phyloP scores from a whole-genome alignment of 23 tunicate genomes.

The Halocynthia aurantium region DNA sequence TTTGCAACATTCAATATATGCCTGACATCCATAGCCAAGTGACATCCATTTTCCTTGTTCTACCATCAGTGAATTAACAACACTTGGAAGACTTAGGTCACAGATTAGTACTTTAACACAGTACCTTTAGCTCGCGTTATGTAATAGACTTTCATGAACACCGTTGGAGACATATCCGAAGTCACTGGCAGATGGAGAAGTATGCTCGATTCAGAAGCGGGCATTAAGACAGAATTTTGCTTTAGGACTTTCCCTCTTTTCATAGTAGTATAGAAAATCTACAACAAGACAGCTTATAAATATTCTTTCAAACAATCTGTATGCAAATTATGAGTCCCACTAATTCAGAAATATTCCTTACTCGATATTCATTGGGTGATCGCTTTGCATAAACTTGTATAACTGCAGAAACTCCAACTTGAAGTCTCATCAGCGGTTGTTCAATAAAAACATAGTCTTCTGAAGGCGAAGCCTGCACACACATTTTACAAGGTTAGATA shows the following conservation, averaged over 20 bases:
- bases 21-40: no score
- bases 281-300: neutral
- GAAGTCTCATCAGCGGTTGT: conserved; percentile 16
- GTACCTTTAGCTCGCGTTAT: conserved; percentile 1
- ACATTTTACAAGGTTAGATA: neutral
- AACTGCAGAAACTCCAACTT: conserved; percentile 16
- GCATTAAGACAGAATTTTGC: conserved; percentile 13
- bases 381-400: conserved; percentile 41
- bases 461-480: conserved; percentile 29
- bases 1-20: neutral
- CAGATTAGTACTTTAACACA: neutral
- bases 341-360: neutral
- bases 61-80: no score
- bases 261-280: conserved; percentile 40
- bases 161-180: conserved; percentile 44
- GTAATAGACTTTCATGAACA: conserved; percentile 48
- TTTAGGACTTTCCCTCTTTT: conserved; percentile 7
- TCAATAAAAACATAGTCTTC: conserved; percentile 43
- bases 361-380: conserved; percentile 23
- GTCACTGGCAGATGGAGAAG: conserved; percentile 22
- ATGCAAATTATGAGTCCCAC: neutral
- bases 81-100: neutral
- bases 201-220: conserved; percentile 6
- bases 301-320: neutral
- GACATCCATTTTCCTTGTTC: no score